Evolutionary conservation across 2,888 invertebrate species (phyloP).

Genomic region (Pegoplata infirma): DNA sequence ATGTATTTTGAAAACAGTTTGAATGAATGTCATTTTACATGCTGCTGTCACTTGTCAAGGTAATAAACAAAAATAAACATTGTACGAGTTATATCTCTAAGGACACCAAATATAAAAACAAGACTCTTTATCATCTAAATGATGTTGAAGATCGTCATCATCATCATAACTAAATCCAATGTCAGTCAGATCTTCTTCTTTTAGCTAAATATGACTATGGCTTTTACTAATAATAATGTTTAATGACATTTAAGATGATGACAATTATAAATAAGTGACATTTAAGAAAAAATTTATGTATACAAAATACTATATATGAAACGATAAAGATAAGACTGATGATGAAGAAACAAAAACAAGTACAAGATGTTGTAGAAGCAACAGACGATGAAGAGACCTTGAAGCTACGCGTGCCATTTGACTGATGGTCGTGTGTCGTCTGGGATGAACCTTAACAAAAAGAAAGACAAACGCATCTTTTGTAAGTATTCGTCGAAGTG

Average conservation of each 20-base stretch:
- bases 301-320: slow-evolving; percentile 1
- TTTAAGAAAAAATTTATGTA: slow-evolving; percentile 45
- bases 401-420: slow-evolving; percentile 64
- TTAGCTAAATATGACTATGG: neutral
- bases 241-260: slow-evolving; percentile 59
- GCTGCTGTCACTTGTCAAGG: slow-evolving; percentile 49
- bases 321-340: slow-evolving; percentile 12
- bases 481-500: slow-evolving; percentile 8
- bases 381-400: slow-evolving; percentile 32
- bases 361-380: neutral
- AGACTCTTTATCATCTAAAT: neutral
- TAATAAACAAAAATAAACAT: slow-evolving; percentile 47
- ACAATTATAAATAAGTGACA: slow-evolving; percentile 62
- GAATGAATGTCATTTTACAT: slow-evolving; percentile 37
- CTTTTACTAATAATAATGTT: slow-evolving; percentile 57
- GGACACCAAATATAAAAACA: slow-evolving; percentile 24
- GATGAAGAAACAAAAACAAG: neutral
- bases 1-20: slow-evolving; percentile 19
- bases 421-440: slow-evolving; percentile 63
- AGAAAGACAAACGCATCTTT: slow-evolving; percentile 30
- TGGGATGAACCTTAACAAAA: slow-evolving; percentile 37
- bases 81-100: slow-evolving; percentile 37
- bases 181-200: neutral
- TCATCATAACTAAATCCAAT: slow-evolving; percentile 8
- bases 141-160: slow-evolving; percentile 11